Base-by-base conservation (phyloP, 2,113 vertebrate genomes). In the Gobio gobio region DNA sequence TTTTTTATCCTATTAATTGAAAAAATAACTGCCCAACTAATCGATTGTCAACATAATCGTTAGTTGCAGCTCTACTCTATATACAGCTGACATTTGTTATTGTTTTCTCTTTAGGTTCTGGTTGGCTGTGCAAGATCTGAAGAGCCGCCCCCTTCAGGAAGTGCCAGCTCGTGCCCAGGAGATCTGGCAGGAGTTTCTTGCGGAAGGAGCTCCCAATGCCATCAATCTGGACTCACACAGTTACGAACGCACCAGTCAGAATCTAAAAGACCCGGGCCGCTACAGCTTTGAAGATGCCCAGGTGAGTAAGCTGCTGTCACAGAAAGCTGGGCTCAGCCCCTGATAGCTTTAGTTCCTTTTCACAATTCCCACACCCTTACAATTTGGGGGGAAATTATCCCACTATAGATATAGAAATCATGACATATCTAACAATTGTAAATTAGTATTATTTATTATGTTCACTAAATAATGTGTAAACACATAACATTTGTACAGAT, bases 221-320 rank as follows among this genome's bases (percentile, higher is more conserved):
- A 99, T 99, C 91, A 99, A 99, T 89, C 91, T 99, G 90, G 98
- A 99, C 91, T 99, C 98, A 1, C 97, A 98, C 94, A 99, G 97
- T 91, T 99, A 98, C 1, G 98, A 98, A 89, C 97, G 97, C 92
- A 98, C 98, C 56, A 97, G 96, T 6, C 97, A 98, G 86, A 99
- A 97, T 78, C 96, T 99, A 88, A 98, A 98, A 89, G 97, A 99
- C 86, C 96, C 98, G 0, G 97, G 97, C 43, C 94, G 97, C 36
- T 97, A 99, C 90, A 97, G 97, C 6, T 99, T 98, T n/a, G 97
- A 96, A 90, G 97, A 99, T 49, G 97, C 97, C 87, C 97, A 99
- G 97, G 98, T 97, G 54, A 29, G 47, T 20, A 59, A 76, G 14
- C 77, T 26, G 77, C 77, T 26, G 77, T 43, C 33, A 61, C 54